Base-by-base conservation (phyloP, 1,140 invertebrate genomes). In the Babylonia areolata region DNA sequence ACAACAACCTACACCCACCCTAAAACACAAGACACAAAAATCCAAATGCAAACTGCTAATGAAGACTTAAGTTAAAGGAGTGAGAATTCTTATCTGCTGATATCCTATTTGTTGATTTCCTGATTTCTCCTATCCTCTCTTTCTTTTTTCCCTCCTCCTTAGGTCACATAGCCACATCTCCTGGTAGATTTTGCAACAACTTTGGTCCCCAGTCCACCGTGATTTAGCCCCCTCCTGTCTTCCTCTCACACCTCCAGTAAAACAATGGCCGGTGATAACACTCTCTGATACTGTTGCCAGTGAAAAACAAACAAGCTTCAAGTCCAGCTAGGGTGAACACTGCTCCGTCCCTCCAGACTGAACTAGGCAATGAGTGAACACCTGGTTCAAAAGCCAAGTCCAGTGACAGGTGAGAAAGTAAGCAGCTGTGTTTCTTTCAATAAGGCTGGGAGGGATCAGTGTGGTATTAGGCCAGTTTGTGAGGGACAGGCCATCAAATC, bases 251-350 rank as follows among this genome's bases (percentile, higher is more conserved):
- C 39, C 23, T 20, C 39, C 33, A 35, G 35, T 28, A 51, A 80
- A 40, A 80, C 78, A 80, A 80, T n/a, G 40, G 46, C 40, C 12
- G 78, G 42, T 80, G 78, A 80, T 80, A 80, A 80, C 40, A 80
- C 12, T n/a, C 40, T 58, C 23, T 80, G 11, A 80, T 42, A 80
- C 28, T 42, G 9, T 9, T 23, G 28, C 12, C 58, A 64, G 58
- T 33, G 42, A 0, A 80, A 80, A 58, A n/a, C 15, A 42, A 80
- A 80, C 78, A 51, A 20, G 31, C 28, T 6, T 80, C 78, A 51
- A 54, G 1, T 42, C 78, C n/a, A 58, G 23, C 78, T 15, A 58
- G 23, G 9, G 78, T 23, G 35, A 80, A 80, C 78, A 58, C 35
- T 1, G 15, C 17, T 31, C 46, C 39, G 42, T 54, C 42, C 75